A percentile compares a stretch with the other conserved stretches of the same genome.
These are phyloP conservation scores for Harpagifer antarcticus DNA, from an alignment of 2,797 vertebrate genomes.

Conservation along the genomic window DNA sequence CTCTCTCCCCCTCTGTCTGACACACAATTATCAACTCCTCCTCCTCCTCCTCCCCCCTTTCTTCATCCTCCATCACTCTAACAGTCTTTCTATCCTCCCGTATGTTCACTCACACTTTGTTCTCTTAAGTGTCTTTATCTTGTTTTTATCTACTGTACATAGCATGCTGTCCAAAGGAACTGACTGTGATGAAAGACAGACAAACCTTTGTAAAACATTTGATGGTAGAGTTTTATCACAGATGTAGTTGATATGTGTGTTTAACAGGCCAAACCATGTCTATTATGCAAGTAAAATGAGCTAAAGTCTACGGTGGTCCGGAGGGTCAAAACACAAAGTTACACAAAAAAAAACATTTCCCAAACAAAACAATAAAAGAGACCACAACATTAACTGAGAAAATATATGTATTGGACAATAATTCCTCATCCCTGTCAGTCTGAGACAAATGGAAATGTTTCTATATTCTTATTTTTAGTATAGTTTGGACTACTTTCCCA, in stretches of 20 bases:
- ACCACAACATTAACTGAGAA: too few species aligned
- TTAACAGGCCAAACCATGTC: neutral
- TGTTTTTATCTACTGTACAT: neutral
- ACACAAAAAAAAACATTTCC: too few species aligned
- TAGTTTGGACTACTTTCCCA: too few species aligned
- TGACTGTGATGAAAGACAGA: neutral
- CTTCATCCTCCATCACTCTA: slow-evolving; percentile 23
- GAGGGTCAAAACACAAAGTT: too few species aligned
- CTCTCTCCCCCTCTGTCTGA: slow-evolving; percentile 50
- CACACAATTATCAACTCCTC: slow-evolving; percentile 71
- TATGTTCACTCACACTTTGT: neutral
- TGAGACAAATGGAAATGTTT: too few species aligned
- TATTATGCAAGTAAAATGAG: neutral
- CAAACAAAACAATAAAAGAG: too few species aligned
- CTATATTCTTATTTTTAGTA: too few species aligned
- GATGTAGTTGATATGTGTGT: neutral
- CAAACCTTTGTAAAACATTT: neutral
- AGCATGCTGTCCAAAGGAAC: neutral
- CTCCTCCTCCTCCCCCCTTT: slow-evolving; percentile 8
- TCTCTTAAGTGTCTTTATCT: neutral
- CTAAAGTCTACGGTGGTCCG: too few species aligned
- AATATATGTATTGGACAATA: too few species aligned
- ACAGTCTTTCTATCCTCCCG: slow-evolving; percentile 8
- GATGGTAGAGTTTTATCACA: neutral
- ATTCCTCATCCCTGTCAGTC: too few species aligned